phyloP scores from a whole-genome alignment of 1,140 invertebrate genomes.

The Epicauta chinensis region DNA sequence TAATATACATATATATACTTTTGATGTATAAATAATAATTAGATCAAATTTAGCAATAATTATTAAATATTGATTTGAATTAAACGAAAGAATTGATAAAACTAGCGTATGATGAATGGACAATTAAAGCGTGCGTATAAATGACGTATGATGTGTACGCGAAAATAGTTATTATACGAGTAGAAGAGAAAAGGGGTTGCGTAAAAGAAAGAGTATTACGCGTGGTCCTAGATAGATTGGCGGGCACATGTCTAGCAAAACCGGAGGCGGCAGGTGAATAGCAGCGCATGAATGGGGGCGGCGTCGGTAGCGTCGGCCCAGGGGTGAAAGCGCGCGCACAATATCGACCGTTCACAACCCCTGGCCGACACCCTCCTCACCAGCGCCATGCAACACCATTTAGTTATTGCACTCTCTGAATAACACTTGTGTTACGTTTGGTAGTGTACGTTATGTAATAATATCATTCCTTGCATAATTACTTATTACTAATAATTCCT shows the following conservation, averaged over 20 bases:
- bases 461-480: slow-evolving; percentile 47
- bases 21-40: no score
- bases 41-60: no score
- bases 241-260: slow-evolving; percentile 7
- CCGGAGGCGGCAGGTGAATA: slow-evolving; percentile 17
- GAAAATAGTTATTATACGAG: not conserved
- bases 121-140: slow-evolving; percentile 18
- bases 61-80: no score
- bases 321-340: slow-evolving; percentile 34
- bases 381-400: slow-evolving; percentile 43
- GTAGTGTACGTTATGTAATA: slow-evolving; percentile 47
- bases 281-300: slow-evolving; percentile 25
- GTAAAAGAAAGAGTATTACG: slow-evolving; percentile 5
- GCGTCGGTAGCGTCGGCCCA: slow-evolving; percentile 22
- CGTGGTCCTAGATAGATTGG: slow-evolving; percentile 6
- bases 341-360: slow-evolving; percentile 40
- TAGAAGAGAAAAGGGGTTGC: not conserved
- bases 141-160: slow-evolving; percentile 11
- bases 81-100: no score
- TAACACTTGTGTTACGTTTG: slow-evolving; percentile 47
- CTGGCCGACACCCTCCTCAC: slow-evolving; percentile 41
- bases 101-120: slow-evolving; percentile 17
- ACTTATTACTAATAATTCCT: slow-evolving; percentile 45
- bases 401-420: slow-evolving; percentile 47
- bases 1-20: no score